These are phyloP conservation scores for Amyelois transitella DNA, from an alignment of 1,140 invertebrate species.

Conservation along the genomic window DNA sequence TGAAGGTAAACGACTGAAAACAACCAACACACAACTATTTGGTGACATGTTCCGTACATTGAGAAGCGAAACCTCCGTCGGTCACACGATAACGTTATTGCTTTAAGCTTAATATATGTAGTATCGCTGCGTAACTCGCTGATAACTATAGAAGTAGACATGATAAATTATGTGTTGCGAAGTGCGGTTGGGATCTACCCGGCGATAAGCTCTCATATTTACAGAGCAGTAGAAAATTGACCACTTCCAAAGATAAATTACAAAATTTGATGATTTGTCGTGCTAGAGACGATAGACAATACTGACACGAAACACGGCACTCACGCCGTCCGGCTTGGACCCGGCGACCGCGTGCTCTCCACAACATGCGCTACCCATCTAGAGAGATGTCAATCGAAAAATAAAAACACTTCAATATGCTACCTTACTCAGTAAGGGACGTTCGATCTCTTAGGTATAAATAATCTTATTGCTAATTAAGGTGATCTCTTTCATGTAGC, in stretches of 20 bases:
- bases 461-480: conserved; percentile 70
- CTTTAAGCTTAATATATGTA: conserved; percentile 62
- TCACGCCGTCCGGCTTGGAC: conserved; percentile 6
- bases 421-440: conserved; percentile 74
- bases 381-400: conserved; percentile 65
- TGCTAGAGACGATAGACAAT: conserved; percentile 65
- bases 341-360: conserved; percentile 6
- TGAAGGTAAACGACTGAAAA: conserved; percentile 51
- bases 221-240: conserved; percentile 72
- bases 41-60: conserved; percentile 55
- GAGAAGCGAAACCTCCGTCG: conserved; percentile 59
- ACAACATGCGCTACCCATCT: conserved; percentile 35
- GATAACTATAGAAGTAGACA: conserved; percentile 39
- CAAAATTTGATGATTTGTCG: conserved; percentile 63
- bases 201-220: conserved; percentile 71
- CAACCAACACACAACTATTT: conserved; percentile 64
- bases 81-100: conserved; percentile 62
- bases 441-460: conserved; percentile 71
- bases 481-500: conserved; percentile 57
- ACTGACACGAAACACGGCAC: conserved; percentile 39
- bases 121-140: conserved; percentile 37
- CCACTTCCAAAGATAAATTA: conserved; percentile 69
- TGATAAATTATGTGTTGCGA: conserved; percentile 50
- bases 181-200: conserved; percentile 59
- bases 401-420: conserved; percentile 63